These are phyloP conservation scores for Rhinogobius similis DNA, from an alignment of 2,113 vertebrate species.

Conservation along the genomic window DNA sequence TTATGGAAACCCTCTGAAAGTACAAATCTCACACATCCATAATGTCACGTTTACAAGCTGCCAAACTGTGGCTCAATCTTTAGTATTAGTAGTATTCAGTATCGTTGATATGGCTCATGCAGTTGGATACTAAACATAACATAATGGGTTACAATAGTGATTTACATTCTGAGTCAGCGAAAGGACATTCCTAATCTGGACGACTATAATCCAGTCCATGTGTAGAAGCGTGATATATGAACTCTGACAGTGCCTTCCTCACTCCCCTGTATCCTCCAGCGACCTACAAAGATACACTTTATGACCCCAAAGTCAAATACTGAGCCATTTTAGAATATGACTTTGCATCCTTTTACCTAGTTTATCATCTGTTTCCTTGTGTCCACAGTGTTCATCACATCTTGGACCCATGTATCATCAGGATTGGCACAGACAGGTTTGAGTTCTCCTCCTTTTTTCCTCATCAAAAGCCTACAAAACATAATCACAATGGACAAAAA, in stretches of 20 bases:
- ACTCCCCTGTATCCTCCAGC: background rate
- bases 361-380: background rate
- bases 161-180: constrained; percentile 33
- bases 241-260: constrained; percentile 17
- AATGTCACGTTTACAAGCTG: constrained; percentile 54
- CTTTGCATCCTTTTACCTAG: constrained; percentile 31
- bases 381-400: background rate
- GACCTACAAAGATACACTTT: constrained; percentile 29
- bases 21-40: constrained; percentile 13
- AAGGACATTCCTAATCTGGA: constrained; percentile 40
- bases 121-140: constrained; percentile 20
- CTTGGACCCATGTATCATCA: background rate
- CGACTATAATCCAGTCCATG: constrained; percentile 23
- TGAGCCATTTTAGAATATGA: background rate
- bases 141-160: constrained; percentile 18
- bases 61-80: constrained; percentile 57
- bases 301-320: background rate
- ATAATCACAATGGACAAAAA: background rate
- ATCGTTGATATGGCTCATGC: constrained; percentile 20
- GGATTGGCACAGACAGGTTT: constrained; percentile 60
- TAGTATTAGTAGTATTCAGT: constrained; percentile 44
- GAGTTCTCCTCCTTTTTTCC: fast-evolving
- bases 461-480: constrained; percentile 47
- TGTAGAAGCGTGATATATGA: constrained; percentile 23
- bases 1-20: constrained; percentile 10